These are phyloP conservation scores for Saccostrea echinata DNA, from an alignment of 1,140 invertebrate species.

Conservation along the genomic window DNA sequence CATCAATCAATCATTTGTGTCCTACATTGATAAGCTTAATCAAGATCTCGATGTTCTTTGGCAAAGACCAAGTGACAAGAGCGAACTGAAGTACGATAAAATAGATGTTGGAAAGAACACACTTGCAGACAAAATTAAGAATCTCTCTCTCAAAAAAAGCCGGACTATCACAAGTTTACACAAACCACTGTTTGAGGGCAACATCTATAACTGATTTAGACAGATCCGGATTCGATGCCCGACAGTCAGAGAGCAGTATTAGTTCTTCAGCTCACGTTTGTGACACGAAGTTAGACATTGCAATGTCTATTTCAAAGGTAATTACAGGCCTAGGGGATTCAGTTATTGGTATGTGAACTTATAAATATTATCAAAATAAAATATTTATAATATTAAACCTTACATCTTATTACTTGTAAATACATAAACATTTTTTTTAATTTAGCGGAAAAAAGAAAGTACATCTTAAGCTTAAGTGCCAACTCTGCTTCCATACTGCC, in stretches of 20 bases:
- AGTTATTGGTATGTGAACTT: background rate
- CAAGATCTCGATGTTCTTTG: background rate
- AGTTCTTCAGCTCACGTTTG: background rate
- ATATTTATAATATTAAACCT: too few species aligned
- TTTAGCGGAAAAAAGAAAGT: too few species aligned
- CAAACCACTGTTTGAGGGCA: conserved; percentile 33
- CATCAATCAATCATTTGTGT: conserved; percentile 21
- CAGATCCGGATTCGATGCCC: conserved; percentile 10
- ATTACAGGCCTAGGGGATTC: background rate
- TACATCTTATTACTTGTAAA: too few species aligned
- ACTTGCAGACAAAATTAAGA: background rate
- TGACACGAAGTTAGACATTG: background rate
- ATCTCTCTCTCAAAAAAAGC: conserved; percentile 12
- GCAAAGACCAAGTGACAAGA: conserved; percentile 13
- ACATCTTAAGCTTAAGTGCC: too few species aligned
- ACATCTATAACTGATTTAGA: conserved; percentile 19
- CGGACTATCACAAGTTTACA: background rate
- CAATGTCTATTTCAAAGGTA: background rate
- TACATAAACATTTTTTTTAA: too few species aligned
- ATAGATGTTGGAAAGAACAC: conserved; percentile 29
- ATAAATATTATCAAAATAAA: too few species aligned
- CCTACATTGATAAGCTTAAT: conserved; percentile 34
- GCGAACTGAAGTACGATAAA: conserved; percentile 24
- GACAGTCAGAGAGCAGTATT: background rate
- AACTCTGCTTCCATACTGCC: too few species aligned